Base-by-base conservation (phyloP, 2,113 vertebrate genomes). In the Xiphophorus hellerii region DNA sequence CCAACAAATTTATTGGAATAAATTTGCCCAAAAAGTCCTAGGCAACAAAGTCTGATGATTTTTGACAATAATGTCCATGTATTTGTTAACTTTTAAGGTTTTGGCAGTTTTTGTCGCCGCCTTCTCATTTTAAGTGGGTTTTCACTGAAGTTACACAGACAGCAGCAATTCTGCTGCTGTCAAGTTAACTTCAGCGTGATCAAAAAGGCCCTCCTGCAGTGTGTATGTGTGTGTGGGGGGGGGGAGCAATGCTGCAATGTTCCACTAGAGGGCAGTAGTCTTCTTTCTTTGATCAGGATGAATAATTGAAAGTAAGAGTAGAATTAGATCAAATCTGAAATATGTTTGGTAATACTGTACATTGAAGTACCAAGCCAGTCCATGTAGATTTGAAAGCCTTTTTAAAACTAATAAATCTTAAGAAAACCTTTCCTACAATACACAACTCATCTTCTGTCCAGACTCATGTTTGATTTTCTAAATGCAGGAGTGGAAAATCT, bases 191-290 rank as follows among this genome's bases (percentile, higher is more conserved):
- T 51, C 69, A 77, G 65, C 22, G 61, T 35, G 73, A 75, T 66
- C 44, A 76, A 70, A 69, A 22, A 28, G 72, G 54, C 29, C 33
- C 64, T 62, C 39, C 69, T 82, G 67, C 65, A 74, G 78, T 27
- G 35, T 14, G 28, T 28, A 28, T 28, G 28, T 28, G 28, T 28
- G 28, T 28, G 28, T 28, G 1, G 42, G 27, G 42, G 28, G 28
- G 25, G 37, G 14, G 58, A 70, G 76, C 60, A 84, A 30, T 82
- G 54, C 73, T 51, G 28, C 15, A 69, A 29, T 1, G 4, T 31
- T 81, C 90, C 92, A 90, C 90, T 84, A 94, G 92, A 90, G 87
- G 73, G 92, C 88, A 88, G 77, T 86, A 30, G 72, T 62, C 42
- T 61, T 80, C 80, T 78, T 77, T 27, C 66, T 79, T 81, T 84